Conservation (phyloP, 2,888 invertebrate genomes). For the Sminthurides aquaticus region DNA sequence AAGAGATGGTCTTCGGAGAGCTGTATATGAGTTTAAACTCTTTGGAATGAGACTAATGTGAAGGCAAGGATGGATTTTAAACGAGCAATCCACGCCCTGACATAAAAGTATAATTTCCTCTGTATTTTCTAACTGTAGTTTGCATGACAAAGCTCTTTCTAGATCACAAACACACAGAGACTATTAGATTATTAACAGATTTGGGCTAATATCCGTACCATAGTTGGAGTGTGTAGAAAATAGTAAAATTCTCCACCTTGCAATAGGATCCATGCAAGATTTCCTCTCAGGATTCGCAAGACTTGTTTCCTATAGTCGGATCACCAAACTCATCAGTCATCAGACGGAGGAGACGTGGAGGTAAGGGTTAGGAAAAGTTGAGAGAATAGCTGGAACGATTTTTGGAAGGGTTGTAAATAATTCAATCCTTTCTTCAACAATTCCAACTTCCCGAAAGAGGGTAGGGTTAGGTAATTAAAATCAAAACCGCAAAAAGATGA, state of each 20-base stretch:
- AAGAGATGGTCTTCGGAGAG: neutral
- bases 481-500: neutral
- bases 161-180: neutral
- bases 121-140: neutral
- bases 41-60: neutral
- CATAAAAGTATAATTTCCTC: neutral
- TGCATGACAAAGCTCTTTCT: neutral
- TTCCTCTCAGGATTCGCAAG: too few relatives aligned
- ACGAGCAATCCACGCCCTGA: neutral
- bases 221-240: too few relatives aligned
- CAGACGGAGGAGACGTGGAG: too few relatives aligned
- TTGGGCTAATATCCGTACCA: neutral
- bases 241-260: too few relatives aligned
- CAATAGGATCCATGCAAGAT: too few relatives aligned
- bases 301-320: too few relatives aligned
- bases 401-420: neutral
- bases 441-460: neutral
- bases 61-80: neutral
- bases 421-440: neutral
- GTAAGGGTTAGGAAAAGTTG: too few relatives aligned
- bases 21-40: neutral
- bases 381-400: neutral
- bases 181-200: neutral
- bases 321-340: too few relatives aligned
- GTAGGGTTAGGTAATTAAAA: neutral